A percentile compares a stretch with the other conserved stretches of the same genome.
Evolutionary conservation across 1,140 invertebrate species (phyloP).

Genomic region (Phocides pigmalion): DNA sequence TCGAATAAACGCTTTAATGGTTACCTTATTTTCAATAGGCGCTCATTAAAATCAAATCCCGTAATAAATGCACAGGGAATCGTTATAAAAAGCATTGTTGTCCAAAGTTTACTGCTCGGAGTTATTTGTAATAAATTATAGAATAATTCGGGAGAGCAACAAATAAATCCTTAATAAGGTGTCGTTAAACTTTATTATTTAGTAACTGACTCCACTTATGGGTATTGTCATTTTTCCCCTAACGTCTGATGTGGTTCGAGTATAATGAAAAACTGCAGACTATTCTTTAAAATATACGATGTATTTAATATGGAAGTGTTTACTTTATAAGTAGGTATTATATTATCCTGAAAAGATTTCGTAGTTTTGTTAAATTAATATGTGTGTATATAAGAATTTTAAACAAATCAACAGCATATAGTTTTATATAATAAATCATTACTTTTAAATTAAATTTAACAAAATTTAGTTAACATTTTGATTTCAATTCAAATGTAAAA

Average conservation of each 20-base stretch:
- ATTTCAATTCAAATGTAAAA: no score
- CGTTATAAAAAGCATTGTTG: slow-evolving; percentile 44
- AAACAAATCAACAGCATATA: no score
- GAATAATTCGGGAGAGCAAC: slow-evolving; percentile 71
- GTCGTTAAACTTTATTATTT: slow-evolving; percentile 83
- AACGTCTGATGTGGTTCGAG: slow-evolving; percentile 67
- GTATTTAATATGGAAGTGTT: no score
- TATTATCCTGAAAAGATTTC: no score
- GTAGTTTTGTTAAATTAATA: no score
- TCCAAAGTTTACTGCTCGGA: slow-evolving; percentile 44
- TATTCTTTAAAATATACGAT: no score
- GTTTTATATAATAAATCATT: no score
- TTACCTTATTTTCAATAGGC: slow-evolving; percentile 30
- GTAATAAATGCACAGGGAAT: slow-evolving; percentile 55
- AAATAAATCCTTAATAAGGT: slow-evolving; percentile 83
- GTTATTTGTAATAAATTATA: slow-evolving; percentile 82
- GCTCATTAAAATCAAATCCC: slow-evolving; percentile 72
- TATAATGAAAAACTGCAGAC: slow-evolving; percentile 47
- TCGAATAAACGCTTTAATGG: slow-evolving; percentile 18
- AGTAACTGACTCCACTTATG: slow-evolving; percentile 77
- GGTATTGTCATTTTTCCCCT: slow-evolving; percentile 65
- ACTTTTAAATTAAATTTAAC: no score
- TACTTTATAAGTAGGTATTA: no score
- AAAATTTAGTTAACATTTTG: no score
- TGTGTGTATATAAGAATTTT: no score